Base-by-base conservation (phyloP, 2,113 vertebrate genomes). In the Labeo catla region DNA sequence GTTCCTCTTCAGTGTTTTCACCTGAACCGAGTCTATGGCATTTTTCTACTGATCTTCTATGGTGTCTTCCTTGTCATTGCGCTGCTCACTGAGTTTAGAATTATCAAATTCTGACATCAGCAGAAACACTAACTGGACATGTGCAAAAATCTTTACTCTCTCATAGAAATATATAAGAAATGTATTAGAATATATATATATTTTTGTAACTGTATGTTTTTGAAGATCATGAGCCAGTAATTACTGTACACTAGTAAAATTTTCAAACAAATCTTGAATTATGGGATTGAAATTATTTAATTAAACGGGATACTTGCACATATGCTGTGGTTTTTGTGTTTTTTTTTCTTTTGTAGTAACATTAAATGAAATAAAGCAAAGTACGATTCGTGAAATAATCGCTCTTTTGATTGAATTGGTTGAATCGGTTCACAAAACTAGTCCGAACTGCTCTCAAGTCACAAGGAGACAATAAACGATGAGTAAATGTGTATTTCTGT, bases 81-180 rank as follows among this genome's bases (percentile, higher is more conserved):
- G 19, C 92, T 99, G 59, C 96, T 99, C 80, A 97, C 97, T 0
- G 98, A 99, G 88, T 99, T 99, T 83, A 90, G 91, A 68, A 93
- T 93, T 70, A 96, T 98, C 86, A 93, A 9, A 5, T 47, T 93
- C 8, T 88, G 81, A 88, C 4, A 15, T 13, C 36, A 34, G 15
- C 21, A 59, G 15, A 61, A 43, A 72, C 13, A 54, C 1, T 63
- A 63, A 57, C 16, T 8, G 1, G 21, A 34, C 6, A 1, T 49
- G 66, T 86, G 79, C 80, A 78, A 66, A 21, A n/a, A 52, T 16
- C 3, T 73, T 49, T 50, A 50, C 43, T 66, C 16, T 6, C 9
- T 57, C 15, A 77, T 0, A 70, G 36, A 70, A 76, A 76, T 76
- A 8, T 76, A 52, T 52, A 52, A 34, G 74, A 65, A 57, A 21